These are phyloP conservation scores for Sturnus vulgaris DNA, from an alignment of 2,113 vertebrate species.

Conservation along the genomic window DNA sequence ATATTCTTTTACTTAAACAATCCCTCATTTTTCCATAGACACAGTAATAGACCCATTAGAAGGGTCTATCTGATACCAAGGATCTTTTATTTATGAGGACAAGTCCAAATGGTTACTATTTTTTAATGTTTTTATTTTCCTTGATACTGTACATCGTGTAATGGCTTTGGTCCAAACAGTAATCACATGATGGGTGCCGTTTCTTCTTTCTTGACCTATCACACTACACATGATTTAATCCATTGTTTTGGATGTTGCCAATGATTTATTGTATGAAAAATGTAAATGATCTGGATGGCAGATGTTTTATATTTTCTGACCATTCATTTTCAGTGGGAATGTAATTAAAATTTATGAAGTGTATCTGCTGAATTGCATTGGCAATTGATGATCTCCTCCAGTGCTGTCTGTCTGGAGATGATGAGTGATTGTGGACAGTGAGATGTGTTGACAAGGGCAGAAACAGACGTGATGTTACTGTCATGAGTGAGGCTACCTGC, in stretches of 20 bases:
- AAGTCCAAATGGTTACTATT: slow-evolving; percentile 38
- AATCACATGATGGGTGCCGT: slow-evolving; percentile 57
- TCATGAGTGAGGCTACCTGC: slow-evolving; percentile 72
- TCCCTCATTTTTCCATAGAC: slow-evolving; percentile 51
- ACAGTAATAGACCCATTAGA: slow-evolving; percentile 63
- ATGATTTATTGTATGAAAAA: slow-evolving; percentile 91
- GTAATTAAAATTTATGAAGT: slow-evolving; percentile 99
- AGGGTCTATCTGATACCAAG: slow-evolving; percentile 20
- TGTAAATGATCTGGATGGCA: slow-evolving; percentile 94
- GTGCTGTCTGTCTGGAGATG: slow-evolving; percentile 86
- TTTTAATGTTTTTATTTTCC: slow-evolving; percentile 35
- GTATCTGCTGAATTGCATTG: slow-evolving; percentile 97
- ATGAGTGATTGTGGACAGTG: slow-evolving; percentile 90
- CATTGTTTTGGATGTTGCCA: slow-evolving; percentile 82
- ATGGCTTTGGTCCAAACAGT: slow-evolving; percentile 50
- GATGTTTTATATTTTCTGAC: slow-evolving; percentile 99
- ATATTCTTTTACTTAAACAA: slow-evolving; percentile 69
- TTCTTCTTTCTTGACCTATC: slow-evolving; percentile 74
- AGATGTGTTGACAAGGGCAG: slow-evolving; percentile 89
- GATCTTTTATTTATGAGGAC: slow-evolving; percentile 42
- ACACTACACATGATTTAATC: slow-evolving; percentile 77
- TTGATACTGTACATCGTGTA: neutral
- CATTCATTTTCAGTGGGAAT: slow-evolving; percentile 93
- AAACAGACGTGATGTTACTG: slow-evolving; percentile 80
- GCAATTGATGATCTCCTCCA: slow-evolving; percentile 91